phyloP scores from a whole-genome alignment of 1,140 invertebrate genomes.

The Drosophila leontia region DNA sequence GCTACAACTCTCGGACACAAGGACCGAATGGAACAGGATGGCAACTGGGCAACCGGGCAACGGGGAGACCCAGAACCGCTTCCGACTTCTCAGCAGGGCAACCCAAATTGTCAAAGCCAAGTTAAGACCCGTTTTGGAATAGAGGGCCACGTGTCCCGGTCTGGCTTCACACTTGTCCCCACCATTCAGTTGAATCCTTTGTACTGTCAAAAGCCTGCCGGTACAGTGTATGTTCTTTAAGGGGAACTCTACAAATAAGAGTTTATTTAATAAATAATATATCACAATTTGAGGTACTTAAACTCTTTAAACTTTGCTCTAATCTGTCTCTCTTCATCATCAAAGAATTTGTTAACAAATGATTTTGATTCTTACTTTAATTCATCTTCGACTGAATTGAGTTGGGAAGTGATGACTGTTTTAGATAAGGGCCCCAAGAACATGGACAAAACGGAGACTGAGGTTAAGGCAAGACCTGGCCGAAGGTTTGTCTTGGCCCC shows the following conservation, averaged over 20 bases:
- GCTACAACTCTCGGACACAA: slow-evolving; percentile 48
- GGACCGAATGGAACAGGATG: slow-evolving; percentile 14
- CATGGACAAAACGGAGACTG: slow-evolving; percentile 10
- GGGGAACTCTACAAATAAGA: not conserved
- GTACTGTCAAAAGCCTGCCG: slow-evolving; percentile 45
- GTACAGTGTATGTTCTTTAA: slow-evolving; percentile 14
- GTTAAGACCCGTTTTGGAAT: slow-evolving; percentile 47
- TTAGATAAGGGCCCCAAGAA: slow-evolving; percentile 63
- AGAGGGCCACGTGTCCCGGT: slow-evolving; percentile 53
- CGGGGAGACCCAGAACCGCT: slow-evolving; percentile 35
- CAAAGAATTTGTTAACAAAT: not conserved
- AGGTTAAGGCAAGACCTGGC: slow-evolving; percentile 35
- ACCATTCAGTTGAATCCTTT: slow-evolving; percentile 29
- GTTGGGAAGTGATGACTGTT: slow-evolving; percentile 18
- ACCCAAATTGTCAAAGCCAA: slow-evolving; percentile 54
- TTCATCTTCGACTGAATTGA: not conserved
- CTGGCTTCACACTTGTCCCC: slow-evolving; percentile 55
- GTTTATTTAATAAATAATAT: not conserved
- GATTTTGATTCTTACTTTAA: not conserved
- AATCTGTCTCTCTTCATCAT: not conserved
- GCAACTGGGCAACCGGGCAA: slow-evolving; percentile 22
- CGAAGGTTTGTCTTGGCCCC: slow-evolving; percentile 57
- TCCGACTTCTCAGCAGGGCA: slow-evolving; percentile 44
- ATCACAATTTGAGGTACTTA: not conserved
- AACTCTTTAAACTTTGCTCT: too few species aligned